phyloP scores from a whole-genome alignment of 2,113 vertebrate species.

The Rattus norvegicus region GRCr8 NC_086024.1:121668501-121669000 shows the following conservation, averaged over 20 bases:
- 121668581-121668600: constrained; percentile 41
- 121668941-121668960: constrained; percentile 76
- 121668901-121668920: constrained; percentile 75
- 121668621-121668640: constrained; percentile 60
- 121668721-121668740: constrained; percentile 76
- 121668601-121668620: constrained; percentile 33
- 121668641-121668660: constrained; percentile 68
- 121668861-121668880: constrained; percentile 74
- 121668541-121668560: neutral
- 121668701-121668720: constrained; percentile 75
- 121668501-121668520: neutral
- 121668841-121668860: constrained; percentile 82
- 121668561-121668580: constrained; percentile 35
- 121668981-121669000: constrained; percentile 75
- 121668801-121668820: constrained; percentile 77
- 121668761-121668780: constrained; percentile 73
- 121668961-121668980: constrained; percentile 74
- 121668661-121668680: constrained; percentile 68
- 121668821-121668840: constrained; percentile 76
- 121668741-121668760: constrained; percentile 73
- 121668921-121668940: constrained; percentile 77
- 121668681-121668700: constrained; percentile 73
- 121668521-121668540: neutral
- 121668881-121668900: constrained; percentile 73
- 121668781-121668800: constrained; percentile 74